Conservation (phyloP, 2,113 vertebrate genomes). For the Epinephelus cyanopodus region DNA sequence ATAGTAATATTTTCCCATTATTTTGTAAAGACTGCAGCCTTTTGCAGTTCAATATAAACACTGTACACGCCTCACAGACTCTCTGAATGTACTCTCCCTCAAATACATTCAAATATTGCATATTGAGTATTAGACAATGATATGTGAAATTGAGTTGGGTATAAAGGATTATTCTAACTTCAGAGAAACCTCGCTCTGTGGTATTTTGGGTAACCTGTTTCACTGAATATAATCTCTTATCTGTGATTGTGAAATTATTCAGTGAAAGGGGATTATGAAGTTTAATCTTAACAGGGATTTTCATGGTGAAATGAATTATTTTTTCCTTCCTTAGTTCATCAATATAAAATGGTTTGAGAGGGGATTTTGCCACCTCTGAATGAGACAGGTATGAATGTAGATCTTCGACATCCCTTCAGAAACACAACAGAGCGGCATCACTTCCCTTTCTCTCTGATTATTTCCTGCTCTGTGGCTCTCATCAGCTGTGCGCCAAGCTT, state of each 20-base stretch:
- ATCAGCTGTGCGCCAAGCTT: conserved; percentile 26
- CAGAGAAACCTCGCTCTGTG: conserved; percentile 6
- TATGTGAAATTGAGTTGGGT: conserved; percentile 60
- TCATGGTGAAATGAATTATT: conserved; percentile 60
- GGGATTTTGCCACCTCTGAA: conserved; percentile 58
- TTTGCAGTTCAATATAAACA: conserved; percentile 31
- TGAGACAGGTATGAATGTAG: conserved; percentile 41
- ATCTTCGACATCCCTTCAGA: conserved; percentile 38
- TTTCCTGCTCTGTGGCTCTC: conserved; percentile 54
- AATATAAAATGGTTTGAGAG: conserved; percentile 57
- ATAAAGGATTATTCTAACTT: conserved; percentile 67
- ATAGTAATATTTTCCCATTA: background rate
- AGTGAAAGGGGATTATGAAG: conserved; percentile 68
- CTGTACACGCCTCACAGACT: conserved; percentile 15
- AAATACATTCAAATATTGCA: conserved; percentile 46
- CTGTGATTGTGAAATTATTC: conserved; percentile 71
- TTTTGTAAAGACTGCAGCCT: background rate
- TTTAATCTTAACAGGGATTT: conserved; percentile 76
- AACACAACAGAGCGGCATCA: conserved; percentile 13
- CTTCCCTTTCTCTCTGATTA: conserved; percentile 38
- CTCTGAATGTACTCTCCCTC: conserved; percentile 7
- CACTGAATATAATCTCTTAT: conserved; percentile 67
- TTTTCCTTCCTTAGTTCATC: conserved; percentile 48
- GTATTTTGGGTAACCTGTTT: conserved; percentile 63
- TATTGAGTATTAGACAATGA: conserved; percentile 41